A percentile compares a stretch with the other conserved stretches of the same genome.
Conservation (phyloP, 1,140 invertebrate genomes). For the Orchesella cincta region DNA sequence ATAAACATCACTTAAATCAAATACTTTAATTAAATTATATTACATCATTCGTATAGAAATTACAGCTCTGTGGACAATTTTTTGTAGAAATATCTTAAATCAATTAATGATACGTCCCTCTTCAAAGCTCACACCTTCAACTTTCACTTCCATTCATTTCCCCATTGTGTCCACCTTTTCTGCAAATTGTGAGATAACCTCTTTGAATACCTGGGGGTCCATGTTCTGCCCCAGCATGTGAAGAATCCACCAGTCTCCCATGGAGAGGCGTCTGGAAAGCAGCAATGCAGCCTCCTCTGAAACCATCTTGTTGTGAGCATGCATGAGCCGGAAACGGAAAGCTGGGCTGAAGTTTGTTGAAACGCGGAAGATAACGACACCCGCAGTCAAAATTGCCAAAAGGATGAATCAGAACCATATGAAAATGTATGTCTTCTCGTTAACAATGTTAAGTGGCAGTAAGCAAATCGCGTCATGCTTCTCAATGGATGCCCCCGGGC, state of each 20-base stretch:
- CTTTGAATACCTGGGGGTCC: constrained; percentile 79
- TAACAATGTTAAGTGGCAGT: constrained; percentile 86
- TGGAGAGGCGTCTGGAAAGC: constrained; percentile 71
- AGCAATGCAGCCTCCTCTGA: constrained; percentile 72
- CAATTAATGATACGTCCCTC: no score
- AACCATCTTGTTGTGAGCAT: constrained; percentile 64
- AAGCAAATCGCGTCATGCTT: constrained; percentile 86
- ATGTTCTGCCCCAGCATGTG: constrained; percentile 84
- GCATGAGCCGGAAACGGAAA: constrained; percentile 72
- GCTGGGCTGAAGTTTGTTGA: constrained; percentile 63
- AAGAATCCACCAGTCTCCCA: constrained; percentile 90
- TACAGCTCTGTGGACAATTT: no score
- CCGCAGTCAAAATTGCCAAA: constrained; percentile 62
- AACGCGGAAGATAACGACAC: constrained; percentile 61
- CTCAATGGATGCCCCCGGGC: constrained; percentile 79
- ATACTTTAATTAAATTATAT: no score
- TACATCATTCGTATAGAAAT: no score
- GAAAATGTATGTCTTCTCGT: constrained; percentile 91
- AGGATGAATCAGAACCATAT: constrained; percentile 82
- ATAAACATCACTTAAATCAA: no score
- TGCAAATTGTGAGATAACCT: constrained; percentile 72
- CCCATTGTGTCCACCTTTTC: constrained; percentile 69
- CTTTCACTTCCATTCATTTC: no score
- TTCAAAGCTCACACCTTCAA: no score
- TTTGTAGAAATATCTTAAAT: no score